phyloP scores from a whole-genome alignment of 35 echinoderm and acorn worm genomes.

The Apostichopus parvimensis region DNA sequence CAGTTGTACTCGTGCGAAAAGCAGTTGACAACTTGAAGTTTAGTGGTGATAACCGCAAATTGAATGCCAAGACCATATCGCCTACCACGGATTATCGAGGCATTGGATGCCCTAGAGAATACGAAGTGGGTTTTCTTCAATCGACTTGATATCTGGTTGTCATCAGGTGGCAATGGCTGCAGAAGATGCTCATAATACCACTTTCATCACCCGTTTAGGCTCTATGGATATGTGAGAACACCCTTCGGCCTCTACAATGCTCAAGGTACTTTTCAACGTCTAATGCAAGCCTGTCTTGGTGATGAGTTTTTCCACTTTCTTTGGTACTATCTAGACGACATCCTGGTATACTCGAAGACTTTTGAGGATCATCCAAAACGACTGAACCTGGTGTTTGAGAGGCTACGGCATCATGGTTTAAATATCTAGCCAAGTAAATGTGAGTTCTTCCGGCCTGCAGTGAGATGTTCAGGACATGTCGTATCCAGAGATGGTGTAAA shows the following conservation, averaged over 20 bases:
- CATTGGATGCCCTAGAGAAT: not conserved
- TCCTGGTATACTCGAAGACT: conserved; percentile 5
- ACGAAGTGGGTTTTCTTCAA: not conserved
- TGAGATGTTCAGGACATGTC: conserved; percentile 31
- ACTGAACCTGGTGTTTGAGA: not conserved
- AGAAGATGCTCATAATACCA: not conserved
- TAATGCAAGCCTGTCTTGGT: conserved; percentile 1
- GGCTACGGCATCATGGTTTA: not conserved
- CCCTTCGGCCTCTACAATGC: not conserved
- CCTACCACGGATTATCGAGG: not conserved
- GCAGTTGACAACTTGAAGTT: not conserved
- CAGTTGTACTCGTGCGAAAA: not conserved
- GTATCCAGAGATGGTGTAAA: conserved; percentile 22
- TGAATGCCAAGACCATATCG: not conserved
- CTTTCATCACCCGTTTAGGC: conserved; percentile 1
- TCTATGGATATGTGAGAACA: not conserved
- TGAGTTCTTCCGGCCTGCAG: conserved; percentile 22
- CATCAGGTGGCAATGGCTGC: not conserved
- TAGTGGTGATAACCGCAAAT: not conserved
- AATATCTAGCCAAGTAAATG: conserved; percentile 27
- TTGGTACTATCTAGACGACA: conserved; percentile 26
- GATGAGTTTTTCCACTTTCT: not conserved
- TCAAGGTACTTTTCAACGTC: not conserved
- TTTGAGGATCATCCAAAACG: conserved; percentile 46
- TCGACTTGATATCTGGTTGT: not conserved